Percentiles rank a stretch among this genome's conserved stretches.
phyloP scores from a whole-genome alignment of 2,888 invertebrate genomes.

The Plebejus anna region DNA sequence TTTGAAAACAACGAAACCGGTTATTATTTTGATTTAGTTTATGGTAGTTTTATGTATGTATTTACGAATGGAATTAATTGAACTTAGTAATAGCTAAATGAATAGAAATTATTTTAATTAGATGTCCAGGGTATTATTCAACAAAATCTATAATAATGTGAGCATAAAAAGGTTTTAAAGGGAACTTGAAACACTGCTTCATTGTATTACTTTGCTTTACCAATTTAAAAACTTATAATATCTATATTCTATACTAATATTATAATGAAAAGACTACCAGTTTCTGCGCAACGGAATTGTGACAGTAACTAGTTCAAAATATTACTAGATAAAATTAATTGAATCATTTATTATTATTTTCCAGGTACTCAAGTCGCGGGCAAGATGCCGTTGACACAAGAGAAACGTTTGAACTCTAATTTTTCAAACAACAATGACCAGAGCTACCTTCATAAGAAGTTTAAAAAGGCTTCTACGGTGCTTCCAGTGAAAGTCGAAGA shows the following conservation, averaged over 20 bases:
- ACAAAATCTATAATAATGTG: not conserved
- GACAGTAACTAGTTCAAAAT: not conserved
- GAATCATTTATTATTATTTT: conserved; percentile 42
- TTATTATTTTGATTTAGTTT: too few species aligned
- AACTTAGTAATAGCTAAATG: not conserved
- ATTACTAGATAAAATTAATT: not conserved
- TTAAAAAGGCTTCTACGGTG: conserved; percentile 88
- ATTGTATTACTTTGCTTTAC: not conserved
- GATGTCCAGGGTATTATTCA: not conserved
- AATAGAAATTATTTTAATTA: not conserved
- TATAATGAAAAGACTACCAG: not conserved
- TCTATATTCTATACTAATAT: not conserved
- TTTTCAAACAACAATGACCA: conserved; percentile 81
- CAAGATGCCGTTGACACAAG: conserved; percentile 74
- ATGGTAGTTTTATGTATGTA: not conserved
- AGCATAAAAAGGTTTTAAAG: not conserved
- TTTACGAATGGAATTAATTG: not conserved
- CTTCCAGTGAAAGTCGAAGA: conserved; percentile 61
- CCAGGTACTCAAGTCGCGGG: conserved; percentile 68
- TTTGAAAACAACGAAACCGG: too few species aligned
- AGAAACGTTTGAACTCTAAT: conserved; percentile 72
- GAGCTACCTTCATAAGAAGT: conserved; percentile 95
- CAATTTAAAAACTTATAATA: not conserved
- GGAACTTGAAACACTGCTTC: not conserved
- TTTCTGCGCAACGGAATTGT: not conserved